Evolutionary conservation across 2,797 vertebrate genomes (phyloP).

Genomic region (Nothura maculosa): DNA sequence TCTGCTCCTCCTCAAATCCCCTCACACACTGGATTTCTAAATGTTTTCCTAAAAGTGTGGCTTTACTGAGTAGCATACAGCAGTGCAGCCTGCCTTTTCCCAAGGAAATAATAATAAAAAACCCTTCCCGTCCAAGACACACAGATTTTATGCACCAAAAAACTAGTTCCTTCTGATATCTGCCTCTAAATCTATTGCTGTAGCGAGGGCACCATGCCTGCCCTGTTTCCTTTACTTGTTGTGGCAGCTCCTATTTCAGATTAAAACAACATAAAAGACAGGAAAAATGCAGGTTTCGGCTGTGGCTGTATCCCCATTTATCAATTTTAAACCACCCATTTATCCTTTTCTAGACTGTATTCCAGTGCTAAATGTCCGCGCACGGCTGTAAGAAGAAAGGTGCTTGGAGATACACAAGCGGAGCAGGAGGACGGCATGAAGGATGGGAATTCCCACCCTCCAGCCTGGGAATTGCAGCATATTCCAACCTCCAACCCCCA

Average conservation of each 20-base stretch:
- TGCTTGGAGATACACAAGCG: background rate
- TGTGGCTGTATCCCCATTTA: conserved; percentile 6
- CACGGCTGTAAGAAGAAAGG: background rate
- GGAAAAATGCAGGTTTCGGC: background rate
- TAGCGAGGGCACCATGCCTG: background rate
- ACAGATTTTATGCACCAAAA: conserved; percentile 7
- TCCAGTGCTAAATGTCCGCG: background rate
- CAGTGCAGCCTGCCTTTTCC: background rate
- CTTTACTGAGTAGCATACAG: background rate
- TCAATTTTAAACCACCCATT: conserved; percentile 51
- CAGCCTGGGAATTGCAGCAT: background rate
- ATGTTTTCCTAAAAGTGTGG: background rate
- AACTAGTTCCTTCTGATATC: background rate
- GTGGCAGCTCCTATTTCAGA: conserved; percentile 11
- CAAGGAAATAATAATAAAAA: background rate
- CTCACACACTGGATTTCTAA: background rate
- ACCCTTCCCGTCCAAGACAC: background rate
- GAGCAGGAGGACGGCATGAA: background rate
- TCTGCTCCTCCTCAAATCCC: background rate
- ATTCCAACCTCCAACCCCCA: rapidly evolving
- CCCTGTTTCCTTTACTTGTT: background rate
- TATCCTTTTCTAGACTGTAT: background rate
- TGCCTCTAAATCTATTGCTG: conserved; percentile 31
- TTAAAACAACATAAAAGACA: conserved; percentile 15
- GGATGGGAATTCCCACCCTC: background rate